Base-by-base conservation (phyloP, 2,888 invertebrate species). In the Epirrhoe tristata region DNA sequence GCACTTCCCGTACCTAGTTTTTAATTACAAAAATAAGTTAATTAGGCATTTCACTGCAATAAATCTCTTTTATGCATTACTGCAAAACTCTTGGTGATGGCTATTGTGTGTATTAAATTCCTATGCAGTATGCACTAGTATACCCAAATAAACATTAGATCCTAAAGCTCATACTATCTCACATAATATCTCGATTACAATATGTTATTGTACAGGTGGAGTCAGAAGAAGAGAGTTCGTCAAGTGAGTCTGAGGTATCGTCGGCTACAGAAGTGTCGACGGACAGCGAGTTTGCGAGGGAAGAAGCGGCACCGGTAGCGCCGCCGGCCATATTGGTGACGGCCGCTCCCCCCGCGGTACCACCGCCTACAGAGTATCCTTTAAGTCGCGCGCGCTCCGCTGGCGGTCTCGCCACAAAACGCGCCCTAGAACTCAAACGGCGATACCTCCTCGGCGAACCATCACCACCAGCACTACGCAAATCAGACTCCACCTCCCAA, bases 181-280 rank as follows among this genome's bases (percentile, higher is more conserved):
- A 39, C 34, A 39, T 39, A 17, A 39, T 39, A 43, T 43, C 39
- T 10, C 1, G 0, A 43, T 43, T 67, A 60, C 31, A 54, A 56
- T 58, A 39, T 58, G 34, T 17, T 65, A 36, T n/a, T 53, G 56
- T 57, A n/a, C 63, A 93, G 93, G 92, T 90, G 90, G 93, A 93
- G 88, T 90, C 92, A 32, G 91, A 92, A 66, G 91, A 91, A 62
- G 91, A 91, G 71, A 95, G 95, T 76, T 95, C 96, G 78, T 95
- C 96, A 69, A 95, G 96, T 74, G 96, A 96, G 77, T 58, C 64
- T 1, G 95, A 95, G 79, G 96, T 96, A 75, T 98, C 98, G 78
- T 98, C 97, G 6, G 98, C 97, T 1, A 98, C 98, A 0, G 98
- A 98, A 93, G 98, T 98, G 77, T 98, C 98, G 56, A 98, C 98